Percentiles rank a stretch among this genome's conserved stretches.
Conservation (phyloP, 2,113 vertebrate genomes). For the Anthoscopus minutus region DNA sequence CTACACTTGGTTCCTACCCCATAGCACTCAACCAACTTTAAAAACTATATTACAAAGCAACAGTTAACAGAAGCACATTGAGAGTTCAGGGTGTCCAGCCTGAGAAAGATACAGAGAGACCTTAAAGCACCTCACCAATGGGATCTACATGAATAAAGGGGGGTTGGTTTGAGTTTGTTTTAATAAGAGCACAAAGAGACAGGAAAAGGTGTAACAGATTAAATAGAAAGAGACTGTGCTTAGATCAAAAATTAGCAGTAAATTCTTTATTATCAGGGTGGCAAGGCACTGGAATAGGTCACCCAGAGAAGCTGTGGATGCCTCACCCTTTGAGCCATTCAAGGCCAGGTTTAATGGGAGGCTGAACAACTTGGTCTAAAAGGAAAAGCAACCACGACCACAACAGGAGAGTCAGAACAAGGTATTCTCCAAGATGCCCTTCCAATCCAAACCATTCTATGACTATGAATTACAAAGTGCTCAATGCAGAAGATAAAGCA, state of each 20-base stretch:
- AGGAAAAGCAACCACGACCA: neutral
- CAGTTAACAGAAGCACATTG: neutral
- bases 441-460: neutral
- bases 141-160: no score
- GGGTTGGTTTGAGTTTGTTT: neutral
- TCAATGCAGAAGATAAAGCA: neutral
- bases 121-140: neutral
- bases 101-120: neutral
- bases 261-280: no score
- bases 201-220: neutral
- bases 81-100: neutral
- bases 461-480: neutral
- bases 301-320: neutral
- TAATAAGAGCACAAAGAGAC: neutral
- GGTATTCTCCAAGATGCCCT: neutral
- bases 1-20: neutral
- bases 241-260: neutral
- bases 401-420: rapidly evolving
- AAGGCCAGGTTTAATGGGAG: rapidly evolving
- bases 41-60: neutral
- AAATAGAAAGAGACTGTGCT: no score
- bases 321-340: neutral
- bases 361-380: neutral
- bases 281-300: neutral
- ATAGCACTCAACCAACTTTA: neutral